A percentile compares a stretch with the other conserved stretches of the same genome.
Evolutionary conservation across 2,888 invertebrate genomes (phyloP).

Genomic region (Morpho helenor): DNA sequence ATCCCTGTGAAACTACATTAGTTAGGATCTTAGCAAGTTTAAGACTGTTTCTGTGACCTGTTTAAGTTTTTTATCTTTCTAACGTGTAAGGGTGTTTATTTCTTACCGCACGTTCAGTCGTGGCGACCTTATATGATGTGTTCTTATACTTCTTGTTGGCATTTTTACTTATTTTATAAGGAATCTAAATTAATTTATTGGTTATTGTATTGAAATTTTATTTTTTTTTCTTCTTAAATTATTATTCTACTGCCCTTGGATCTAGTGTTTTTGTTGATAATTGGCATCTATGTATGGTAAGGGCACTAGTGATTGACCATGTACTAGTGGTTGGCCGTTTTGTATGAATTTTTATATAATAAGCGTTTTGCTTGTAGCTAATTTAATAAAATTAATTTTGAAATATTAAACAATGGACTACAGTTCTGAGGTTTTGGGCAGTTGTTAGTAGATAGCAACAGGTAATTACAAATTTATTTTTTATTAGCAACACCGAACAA

Average conservation of each 20-base stretch:
- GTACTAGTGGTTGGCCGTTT: no score
- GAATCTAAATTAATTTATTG: constrained; percentile 79
- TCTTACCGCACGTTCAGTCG: constrained; percentile 40
- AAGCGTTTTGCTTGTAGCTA: no score
- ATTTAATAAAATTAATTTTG: no score
- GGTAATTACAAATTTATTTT: no score
- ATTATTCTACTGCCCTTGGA: constrained; percentile 60
- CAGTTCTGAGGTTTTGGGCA: no score
- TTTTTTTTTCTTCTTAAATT: constrained; percentile 65
- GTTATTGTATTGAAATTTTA: constrained; percentile 71
- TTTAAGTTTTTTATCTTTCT: constrained; percentile 75
- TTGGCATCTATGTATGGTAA: constrained; percentile 53
- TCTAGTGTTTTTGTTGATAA: constrained; percentile 48
- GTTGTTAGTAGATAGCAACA: no score
- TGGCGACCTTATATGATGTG: constrained; percentile 67
- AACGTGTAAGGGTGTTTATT: constrained; percentile 61
- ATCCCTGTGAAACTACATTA: constrained; percentile 77
- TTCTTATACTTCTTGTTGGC: constrained; percentile 79
- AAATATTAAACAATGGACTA: no score
- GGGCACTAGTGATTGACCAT: no score
- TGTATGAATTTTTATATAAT: no score
- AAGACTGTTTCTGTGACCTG: constrained; percentile 81
- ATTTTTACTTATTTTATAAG: constrained; percentile 79
- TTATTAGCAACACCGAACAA: no score
- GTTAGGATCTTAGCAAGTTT: constrained; percentile 77